phyloP scores from a whole-genome alignment of 1,140 invertebrate species.

The Drosophila yakuba region DNA sequence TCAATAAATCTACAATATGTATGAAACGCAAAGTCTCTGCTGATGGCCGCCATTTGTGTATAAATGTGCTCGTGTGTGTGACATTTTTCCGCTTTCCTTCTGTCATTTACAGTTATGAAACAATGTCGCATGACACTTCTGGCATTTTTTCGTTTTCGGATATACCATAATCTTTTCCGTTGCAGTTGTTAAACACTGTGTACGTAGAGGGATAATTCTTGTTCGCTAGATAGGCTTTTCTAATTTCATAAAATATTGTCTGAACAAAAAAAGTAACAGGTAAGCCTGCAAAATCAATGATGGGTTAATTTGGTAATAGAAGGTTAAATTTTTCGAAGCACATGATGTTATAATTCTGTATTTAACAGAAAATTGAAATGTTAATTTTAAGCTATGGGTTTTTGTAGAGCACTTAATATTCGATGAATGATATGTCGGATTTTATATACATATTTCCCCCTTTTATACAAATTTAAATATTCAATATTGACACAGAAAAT shows the following conservation, averaged over 20 bases:
- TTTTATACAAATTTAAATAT: constrained; percentile 61
- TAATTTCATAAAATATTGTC: background rate
- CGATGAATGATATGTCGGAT: constrained; percentile 7
- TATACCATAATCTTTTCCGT: constrained; percentile 17
- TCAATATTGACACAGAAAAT: constrained; percentile 72
- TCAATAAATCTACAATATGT: constrained; percentile 72
- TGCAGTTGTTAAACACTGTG: background rate
- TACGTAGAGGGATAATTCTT: no score
- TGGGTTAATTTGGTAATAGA: no score
- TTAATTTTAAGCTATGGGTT: no score
- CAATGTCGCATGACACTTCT: constrained; percentile 42
- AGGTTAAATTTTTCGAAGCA: no score
- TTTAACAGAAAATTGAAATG: no score
- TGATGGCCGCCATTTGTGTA: constrained; percentile 44
- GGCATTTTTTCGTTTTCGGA: constrained; percentile 31
- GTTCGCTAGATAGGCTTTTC: background rate
- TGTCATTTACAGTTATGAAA: constrained; percentile 24
- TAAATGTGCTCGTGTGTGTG: constrained; percentile 13
- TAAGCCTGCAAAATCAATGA: no score
- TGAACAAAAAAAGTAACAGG: no score
- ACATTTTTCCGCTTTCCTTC: constrained; percentile 9
- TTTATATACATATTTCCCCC: constrained; percentile 21
- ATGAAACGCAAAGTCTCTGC: constrained; percentile 52
- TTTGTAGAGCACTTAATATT: constrained; percentile 16
- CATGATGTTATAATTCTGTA: no score